Evolutionary conservation across 2,113 vertebrate species (phyloP).

Genomic region (Labrus mixtus): DNA sequence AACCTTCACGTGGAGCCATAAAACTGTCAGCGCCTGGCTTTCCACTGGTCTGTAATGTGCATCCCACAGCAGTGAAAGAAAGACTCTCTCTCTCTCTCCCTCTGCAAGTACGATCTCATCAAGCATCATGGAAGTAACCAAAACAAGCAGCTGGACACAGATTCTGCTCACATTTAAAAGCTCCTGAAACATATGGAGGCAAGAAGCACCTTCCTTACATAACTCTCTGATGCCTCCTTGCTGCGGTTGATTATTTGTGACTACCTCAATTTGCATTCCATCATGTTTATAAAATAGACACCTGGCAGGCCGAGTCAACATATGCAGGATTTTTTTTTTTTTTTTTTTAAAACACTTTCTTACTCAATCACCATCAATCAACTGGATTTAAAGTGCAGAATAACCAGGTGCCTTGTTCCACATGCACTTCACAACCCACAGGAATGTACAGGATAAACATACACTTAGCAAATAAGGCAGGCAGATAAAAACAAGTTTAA

Average conservation of each 20-base stretch:
- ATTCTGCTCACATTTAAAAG: constrained; percentile 18
- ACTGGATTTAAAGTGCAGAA: background rate
- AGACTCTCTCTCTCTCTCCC: constrained; percentile 22
- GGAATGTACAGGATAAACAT: background rate
- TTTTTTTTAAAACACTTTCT: background rate
- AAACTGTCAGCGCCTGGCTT: constrained; percentile 50
- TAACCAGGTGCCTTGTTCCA: background rate
- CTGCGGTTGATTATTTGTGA: constrained; percentile 53
- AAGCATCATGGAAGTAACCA: constrained; percentile 39
- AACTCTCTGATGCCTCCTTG: constrained; percentile 33
- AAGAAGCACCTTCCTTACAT: constrained; percentile 12
- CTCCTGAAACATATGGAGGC: constrained; percentile 41
- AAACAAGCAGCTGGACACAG: constrained; percentile 1
- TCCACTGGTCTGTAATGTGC: constrained; percentile 50
- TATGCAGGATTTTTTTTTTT: background rate
- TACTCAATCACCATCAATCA: background rate
- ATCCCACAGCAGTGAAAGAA: constrained; percentile 54
- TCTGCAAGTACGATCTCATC: constrained; percentile 37
- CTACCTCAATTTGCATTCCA: constrained; percentile 58
- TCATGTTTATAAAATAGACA: constrained; percentile 55
- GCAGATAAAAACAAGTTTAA: background rate
- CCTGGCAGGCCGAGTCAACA: constrained; percentile 30
- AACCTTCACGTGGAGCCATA: constrained; percentile 53
- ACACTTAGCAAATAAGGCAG: background rate
- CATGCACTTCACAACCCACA: background rate